Base-by-base conservation (phyloP, 2,113 vertebrate genomes). In the Grammatotria lemairii region DNA sequence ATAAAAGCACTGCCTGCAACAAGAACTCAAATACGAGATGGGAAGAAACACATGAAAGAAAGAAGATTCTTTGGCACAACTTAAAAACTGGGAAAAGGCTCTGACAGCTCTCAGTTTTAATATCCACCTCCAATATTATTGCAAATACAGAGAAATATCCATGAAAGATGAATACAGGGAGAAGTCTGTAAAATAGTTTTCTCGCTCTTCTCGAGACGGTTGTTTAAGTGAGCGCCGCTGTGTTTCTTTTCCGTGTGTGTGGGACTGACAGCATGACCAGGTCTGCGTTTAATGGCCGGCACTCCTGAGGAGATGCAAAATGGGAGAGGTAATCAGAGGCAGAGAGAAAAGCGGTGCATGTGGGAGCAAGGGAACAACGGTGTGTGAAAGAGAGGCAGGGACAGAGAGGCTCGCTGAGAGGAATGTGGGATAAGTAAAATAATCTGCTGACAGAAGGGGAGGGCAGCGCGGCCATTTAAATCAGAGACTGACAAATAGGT, bases 321-420 rank as follows among this genome's bases (percentile, higher is more conserved):
- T 85, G 94, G 94, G 91, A 94, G 94, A 95, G 93, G 96, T 95
- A 93, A 96, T 95, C 95, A 96, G 95, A 95, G 88, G 82, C 11
- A 86, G 87, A 91, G 86, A 92, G 83, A 83, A 89, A 89, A 88
- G 60, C 5, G 9, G 33, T 89, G 78, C 88, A 93, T 86, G 92
- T 89, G 94, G 90, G 92, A 92, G 94, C 91, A 58, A 89, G 81
- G 78, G 88, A 88, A 89, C 33, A 85, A 90, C 79, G 63, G 80
- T 88, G 73, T 79, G 85, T 84, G 63, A 80, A 90, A 88, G 85
- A 90, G 88, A 82, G 87, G 78, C 85, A 68, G 89, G 82, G 80
- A 68, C 31, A 12, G 92, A 85, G 84, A 53, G 86, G 83, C 89
- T 88, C 28, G 4, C 10, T 7, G 78, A 85, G 82, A 89, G 87